Base-by-base conservation (phyloP, 1,140 invertebrate species). In the Caenorhabditis elegans region DNA sequence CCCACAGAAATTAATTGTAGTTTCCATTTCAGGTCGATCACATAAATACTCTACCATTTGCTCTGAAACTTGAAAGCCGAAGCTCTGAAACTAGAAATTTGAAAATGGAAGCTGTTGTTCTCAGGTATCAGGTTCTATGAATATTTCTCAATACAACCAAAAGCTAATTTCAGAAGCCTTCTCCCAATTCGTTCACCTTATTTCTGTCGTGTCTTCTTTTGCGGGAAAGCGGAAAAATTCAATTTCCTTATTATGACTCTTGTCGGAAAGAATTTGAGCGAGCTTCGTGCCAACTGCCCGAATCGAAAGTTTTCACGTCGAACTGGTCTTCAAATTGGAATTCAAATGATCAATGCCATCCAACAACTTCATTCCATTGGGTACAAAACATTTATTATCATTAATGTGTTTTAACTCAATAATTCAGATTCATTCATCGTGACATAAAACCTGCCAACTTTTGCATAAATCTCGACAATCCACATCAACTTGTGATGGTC, bases 401-500 rank as follows among this genome's bases (percentile, higher is more conserved):
- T 8, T 24, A 15, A 15, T n/a, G 0, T 19, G 47, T 22, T 48
- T 24, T 53, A 43, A 15, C 39, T 55, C 5, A 11, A 6, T 15
- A 34, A 6, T 49, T 79, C 31, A 78, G 81, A 78, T 78, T 60
- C 24, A 47, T 83, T 19, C 82, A 83, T 51, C 78, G 82, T 2
- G 82, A 83, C 43, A 24, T 83, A 4, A 83, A 83, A 43, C 82
- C 82, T 15, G 78, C 39, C 15, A 83, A 83, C 39, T 80, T 83
- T 19, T 53, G 51, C 11, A 75, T 83, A 10, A 43, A 24, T 26
- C 24, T 70, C n/a, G 60, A 81, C 6, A 43, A 83, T 55, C 78
- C 65, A 19, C 53, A 43, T 36, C 60, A 39, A 39, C 15, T 83
- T 0, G 46, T 80, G 19, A 79, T 83, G 36, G 53, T 83, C 19